Evolutionary conservation across 92 coral and sea anemone genomes (phyloP), one percentile per base, ranked within the genome.

Genomic region (Porites lobata): DNA sequence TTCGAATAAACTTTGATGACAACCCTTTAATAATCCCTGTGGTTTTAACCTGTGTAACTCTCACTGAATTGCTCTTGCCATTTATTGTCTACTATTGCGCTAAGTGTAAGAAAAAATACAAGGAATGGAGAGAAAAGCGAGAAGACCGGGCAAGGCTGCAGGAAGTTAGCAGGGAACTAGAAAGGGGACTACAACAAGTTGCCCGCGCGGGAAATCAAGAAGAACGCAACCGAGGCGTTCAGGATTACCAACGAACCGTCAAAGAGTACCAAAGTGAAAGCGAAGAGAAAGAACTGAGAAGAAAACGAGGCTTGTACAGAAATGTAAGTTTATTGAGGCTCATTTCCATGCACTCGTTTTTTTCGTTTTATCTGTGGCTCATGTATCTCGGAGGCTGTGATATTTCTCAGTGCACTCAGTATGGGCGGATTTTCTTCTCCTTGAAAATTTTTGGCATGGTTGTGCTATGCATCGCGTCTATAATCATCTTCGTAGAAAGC

Each of bases 311-410:
- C 29, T 24, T 81, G 20, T 82, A 72, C 73, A 87, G 94, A 15
- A 85, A 91, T 56, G 92, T 90, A 1, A 88, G 96, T 52, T n/a
- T 85, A 47, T 26, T 65, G 18, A 83, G 96, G 32, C 79, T 92
- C 50, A 69, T 81, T 65, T 94, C 96, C 21, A 81, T 94, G 89
- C 88, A 88, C 26, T 20, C 89, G 78, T 92, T 70, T 69, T 82
- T 94, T 78, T 94, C 96, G n/a, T 94, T 94, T 56, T 82, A 79
- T 50, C 68, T 92, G 63, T 94, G 96, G 96, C 62, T 82, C 5
- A 19, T 92, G 9, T 94, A 80, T 72, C 66, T 89, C 62, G 81
- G 92, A 62, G 87, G 93, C 12, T 94, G 92, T 75, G 82, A 76
- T 22, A 89, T 89, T 29, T 47, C 91, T 32, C 77, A 86, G 17